Evolutionary conservation across 2,888 invertebrate genomes (phyloP), one percentile per base, ranked within the genome.

Genomic region (Choristoneura rosaceana): DNA sequence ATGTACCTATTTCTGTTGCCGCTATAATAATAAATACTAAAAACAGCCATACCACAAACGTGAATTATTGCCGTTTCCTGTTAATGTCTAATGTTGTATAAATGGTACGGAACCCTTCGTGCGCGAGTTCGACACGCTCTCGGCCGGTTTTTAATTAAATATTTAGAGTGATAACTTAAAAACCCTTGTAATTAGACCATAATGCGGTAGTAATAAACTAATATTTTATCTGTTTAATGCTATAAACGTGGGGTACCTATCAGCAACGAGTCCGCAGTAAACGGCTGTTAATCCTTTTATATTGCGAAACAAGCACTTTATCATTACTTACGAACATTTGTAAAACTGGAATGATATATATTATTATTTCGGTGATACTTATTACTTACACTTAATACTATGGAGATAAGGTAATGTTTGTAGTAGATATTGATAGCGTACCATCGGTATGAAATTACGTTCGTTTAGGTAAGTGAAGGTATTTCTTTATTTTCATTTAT

Each of bases 381-480:
- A 55, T 15, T 55, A 15, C 47, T 58, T 58, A 58, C 12, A 58
- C 14, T 59, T 34, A 7, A 58, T 34, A n/a, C 34, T 33, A 59
- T 59, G n/a, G 34, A 59, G 59, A 59, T 59, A 59, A 59, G 34
- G 33, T 34, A 34, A 33, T 59, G 59, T 33, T 59, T 59, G 34
- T 59, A 59, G 59, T 59, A 7, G 59, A 59, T 34, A 59, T 34
- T 34, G 59, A 59, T 59, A 59, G 34, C 55, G 25, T 47, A 12
- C 17, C 3, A 38, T 38, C 38, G 38, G 38, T 38, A 5, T 4
- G 12, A 12, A 10, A 25, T 55, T 55, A 25, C 25, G 15, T 7
- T 9, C 15, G 50, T 12, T n/a, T n/a, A 47, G 47, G 14, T 14
- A 47, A 47, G 5, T 5, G n/a, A 47, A 47, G 4, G 5, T 14